phyloP scores from a whole-genome alignment of 2,113 vertebrate species.

The Bombycilla garrulus region DNA sequence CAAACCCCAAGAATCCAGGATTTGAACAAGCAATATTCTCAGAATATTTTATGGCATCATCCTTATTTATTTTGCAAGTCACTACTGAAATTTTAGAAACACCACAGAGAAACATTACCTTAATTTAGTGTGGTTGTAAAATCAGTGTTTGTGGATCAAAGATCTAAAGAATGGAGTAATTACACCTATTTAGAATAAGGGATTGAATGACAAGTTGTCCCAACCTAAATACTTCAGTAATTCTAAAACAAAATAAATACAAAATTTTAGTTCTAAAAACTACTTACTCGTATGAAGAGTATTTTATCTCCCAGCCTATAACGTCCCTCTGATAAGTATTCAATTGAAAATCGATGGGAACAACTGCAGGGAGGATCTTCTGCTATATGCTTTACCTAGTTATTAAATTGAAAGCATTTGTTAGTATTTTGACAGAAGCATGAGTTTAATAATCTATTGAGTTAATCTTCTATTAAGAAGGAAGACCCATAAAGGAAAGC shows the following conservation, averaged over 20 bases:
- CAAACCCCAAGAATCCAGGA: not conserved
- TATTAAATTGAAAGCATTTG: not conserved
- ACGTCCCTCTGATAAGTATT: constrained; percentile 95
- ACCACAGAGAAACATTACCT: not conserved
- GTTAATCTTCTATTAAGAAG: not conserved
- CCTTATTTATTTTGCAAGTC: not conserved
- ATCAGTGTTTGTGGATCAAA: not conserved
- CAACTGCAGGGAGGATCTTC: constrained; percentile 94
- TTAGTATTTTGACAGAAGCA: not conserved
- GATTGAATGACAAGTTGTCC: not conserved
- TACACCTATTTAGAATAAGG: not conserved
- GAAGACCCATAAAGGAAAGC: not conserved
- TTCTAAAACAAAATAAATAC: not conserved
- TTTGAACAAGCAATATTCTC: not conserved
- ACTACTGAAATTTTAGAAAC: not conserved
- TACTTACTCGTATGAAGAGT: constrained; percentile 94
- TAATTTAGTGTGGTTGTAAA: not conserved
- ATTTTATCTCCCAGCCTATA: constrained; percentile 96
- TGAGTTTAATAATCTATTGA: not conserved
- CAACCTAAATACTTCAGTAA: not conserved
- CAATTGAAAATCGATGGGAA: constrained; percentile 92
- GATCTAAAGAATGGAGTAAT: not conserved
- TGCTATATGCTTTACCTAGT: constrained; percentile 85
- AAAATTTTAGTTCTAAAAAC: not conserved
- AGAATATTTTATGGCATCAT: not conserved